phyloP scores from a whole-genome alignment of 2,797 vertebrate genomes.

The Microtus obscurus region DNA sequence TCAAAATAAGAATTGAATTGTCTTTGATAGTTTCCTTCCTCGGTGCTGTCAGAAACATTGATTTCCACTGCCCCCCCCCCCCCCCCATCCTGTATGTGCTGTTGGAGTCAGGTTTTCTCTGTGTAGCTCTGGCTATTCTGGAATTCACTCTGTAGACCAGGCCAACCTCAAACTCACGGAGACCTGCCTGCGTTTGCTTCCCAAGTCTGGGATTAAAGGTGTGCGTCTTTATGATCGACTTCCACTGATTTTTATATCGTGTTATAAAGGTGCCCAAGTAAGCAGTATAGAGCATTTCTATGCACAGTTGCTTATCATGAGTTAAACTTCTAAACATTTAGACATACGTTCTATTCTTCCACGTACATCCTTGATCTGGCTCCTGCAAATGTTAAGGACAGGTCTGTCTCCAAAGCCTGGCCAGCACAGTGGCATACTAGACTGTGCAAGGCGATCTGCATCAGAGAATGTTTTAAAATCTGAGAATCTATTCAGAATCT shows the following conservation, averaged over 20 bases:
- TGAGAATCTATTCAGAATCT: too few species aligned
- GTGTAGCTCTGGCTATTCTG: background rate
- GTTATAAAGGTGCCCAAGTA: background rate
- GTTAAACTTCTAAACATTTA: constrained; percentile 13
- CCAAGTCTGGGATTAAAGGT: background rate
- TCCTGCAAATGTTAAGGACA: background rate
- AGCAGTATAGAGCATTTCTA: background rate
- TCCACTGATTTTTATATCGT: background rate
- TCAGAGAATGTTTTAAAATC: too few species aligned
- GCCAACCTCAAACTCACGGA: background rate
- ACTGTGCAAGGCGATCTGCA: too few species aligned
- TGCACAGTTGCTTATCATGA: background rate
- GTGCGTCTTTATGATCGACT: background rate
- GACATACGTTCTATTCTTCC: background rate
- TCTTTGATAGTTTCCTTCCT: background rate
- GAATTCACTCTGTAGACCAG: background rate
- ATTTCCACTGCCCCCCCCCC: background rate
- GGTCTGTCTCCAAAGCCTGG: background rate
- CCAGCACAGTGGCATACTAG: background rate
- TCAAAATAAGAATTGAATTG: background rate
- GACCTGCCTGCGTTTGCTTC: background rate
- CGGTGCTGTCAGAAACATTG: background rate
- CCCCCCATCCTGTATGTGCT: background rate
- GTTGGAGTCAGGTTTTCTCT: background rate
- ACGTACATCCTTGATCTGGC: background rate